These are phyloP conservation scores for Andricus quercusramuli DNA, from an alignment of 2,888 invertebrate species.

Conservation along the genomic window DNA sequence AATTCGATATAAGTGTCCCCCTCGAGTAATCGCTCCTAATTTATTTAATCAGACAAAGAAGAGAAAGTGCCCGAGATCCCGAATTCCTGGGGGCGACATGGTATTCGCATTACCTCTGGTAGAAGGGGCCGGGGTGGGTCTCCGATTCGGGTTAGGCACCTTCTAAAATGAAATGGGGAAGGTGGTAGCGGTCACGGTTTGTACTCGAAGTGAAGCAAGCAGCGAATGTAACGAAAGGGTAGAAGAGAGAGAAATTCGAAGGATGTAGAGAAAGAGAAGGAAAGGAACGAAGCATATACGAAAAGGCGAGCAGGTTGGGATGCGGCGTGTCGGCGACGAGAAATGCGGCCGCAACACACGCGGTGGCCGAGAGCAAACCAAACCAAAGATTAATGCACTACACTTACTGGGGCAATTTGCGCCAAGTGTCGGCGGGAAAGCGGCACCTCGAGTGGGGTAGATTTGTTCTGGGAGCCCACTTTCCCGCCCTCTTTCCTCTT, in stretches of 20 bases:
- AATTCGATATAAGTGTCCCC: constrained; percentile 54
- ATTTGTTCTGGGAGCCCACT: constrained; percentile 65
- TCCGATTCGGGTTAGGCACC: constrained; percentile 32
- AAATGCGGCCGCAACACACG: constrained; percentile 76
- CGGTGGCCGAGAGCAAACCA: constrained; percentile 73
- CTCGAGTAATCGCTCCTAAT: constrained; percentile 73
- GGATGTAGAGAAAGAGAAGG: constrained; percentile 51
- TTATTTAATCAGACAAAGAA: constrained; percentile 74
- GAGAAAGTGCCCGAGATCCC: constrained; percentile 64
- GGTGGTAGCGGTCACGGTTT: constrained; percentile 37
- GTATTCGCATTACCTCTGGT: constrained; percentile 72
- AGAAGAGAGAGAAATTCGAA: constrained; percentile 45
- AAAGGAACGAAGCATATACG: constrained; percentile 47
- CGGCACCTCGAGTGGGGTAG: constrained; percentile 62
- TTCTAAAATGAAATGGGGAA: constrained; percentile 42
- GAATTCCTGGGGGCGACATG: constrained; percentile 71
- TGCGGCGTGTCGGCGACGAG: constrained; percentile 74
- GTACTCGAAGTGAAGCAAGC: constrained; percentile 16
- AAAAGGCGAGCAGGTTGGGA: constrained; percentile 59
- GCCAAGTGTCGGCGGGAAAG: constrained; percentile 74
- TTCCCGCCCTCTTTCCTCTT: constrained; percentile 41
- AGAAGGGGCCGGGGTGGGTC: constrained; percentile 29
- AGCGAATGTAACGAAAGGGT: not conserved
- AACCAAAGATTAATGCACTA: constrained; percentile 79
- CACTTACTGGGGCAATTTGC: constrained; percentile 78